Evolutionary conservation across 2,113 vertebrate genomes (phyloP).

Genomic region (Corvus cornix): DNA sequence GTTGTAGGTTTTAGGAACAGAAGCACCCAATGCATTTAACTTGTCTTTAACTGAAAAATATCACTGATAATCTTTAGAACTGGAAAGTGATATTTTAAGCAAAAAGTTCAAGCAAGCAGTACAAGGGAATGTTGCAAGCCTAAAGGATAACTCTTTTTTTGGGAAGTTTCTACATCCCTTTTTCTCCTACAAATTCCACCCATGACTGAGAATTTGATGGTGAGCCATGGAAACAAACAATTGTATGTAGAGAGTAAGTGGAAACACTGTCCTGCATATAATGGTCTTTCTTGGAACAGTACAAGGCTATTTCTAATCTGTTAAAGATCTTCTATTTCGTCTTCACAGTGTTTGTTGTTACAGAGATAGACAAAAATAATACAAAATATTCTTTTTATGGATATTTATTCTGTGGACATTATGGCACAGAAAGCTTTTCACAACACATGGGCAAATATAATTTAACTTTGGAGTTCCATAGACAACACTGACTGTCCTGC

Average conservation of each 20-base stretch:
- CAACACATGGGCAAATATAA: not conserved
- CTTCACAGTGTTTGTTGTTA: not conserved
- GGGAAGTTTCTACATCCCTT: not conserved
- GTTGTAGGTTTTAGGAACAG: not conserved
- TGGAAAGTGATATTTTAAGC: not conserved
- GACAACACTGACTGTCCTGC: fast-evolving
- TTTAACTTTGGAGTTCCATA: not conserved
- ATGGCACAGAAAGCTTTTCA: not conserved
- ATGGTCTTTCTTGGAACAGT: not conserved
- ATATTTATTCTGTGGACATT: not conserved
- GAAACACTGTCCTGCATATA: not conserved
- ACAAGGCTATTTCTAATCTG: not conserved
- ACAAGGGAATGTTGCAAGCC: not conserved
- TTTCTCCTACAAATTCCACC: not conserved
- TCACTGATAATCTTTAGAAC: not conserved
- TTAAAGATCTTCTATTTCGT: not conserved
- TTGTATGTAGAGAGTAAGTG: not conserved
- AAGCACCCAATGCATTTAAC: not conserved
- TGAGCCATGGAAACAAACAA: not conserved
- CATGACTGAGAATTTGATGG: not conserved
- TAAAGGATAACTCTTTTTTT: fast-evolving
- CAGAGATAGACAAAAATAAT: not conserved
- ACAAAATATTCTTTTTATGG: not conserved
- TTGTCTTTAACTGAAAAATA: not conserved
- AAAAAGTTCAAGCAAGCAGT: not conserved